Evolutionary conservation across 1,140 invertebrate genomes (phyloP).

Genomic region (Philaenus spumarius): DNA sequence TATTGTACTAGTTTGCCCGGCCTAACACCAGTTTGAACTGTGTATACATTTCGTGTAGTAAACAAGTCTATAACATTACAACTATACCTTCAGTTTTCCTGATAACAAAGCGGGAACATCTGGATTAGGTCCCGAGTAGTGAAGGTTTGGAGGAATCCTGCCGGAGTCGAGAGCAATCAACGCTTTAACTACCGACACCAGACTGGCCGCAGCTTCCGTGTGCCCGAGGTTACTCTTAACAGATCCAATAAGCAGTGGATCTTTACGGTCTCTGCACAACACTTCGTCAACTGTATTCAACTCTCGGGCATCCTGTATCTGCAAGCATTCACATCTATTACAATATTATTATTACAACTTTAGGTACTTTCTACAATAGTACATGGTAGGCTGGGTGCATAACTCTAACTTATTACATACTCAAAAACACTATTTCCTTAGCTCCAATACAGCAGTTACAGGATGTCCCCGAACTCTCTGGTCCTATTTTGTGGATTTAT

Average conservation of each 20-base stretch:
- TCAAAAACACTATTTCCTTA: too few relatives aligned
- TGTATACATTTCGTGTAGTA: too few relatives aligned
- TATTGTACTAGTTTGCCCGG: too few relatives aligned
- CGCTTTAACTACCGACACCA: constrained; percentile 52
- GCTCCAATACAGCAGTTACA: too few relatives aligned
- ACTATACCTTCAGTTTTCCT: constrained; percentile 38
- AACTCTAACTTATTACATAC: too few relatives aligned
- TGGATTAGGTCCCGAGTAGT: constrained; percentile 33
- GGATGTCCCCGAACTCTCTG: too few relatives aligned
- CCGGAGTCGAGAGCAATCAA: constrained; percentile 27
- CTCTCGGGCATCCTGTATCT: constrained; percentile 28
- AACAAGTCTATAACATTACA: background rate
- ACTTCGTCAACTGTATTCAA: constrained; percentile 25
- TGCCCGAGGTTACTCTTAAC: constrained; percentile 75
- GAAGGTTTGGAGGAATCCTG: constrained; percentile 31
- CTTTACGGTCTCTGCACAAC: constrained; percentile 24
- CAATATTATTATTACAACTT: too few relatives aligned
- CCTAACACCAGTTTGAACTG: too few relatives aligned
- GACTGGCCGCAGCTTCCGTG: constrained; percentile 57
- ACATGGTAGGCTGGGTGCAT: too few relatives aligned
- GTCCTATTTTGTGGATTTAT: too few relatives aligned
- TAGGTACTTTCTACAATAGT: too few relatives aligned
- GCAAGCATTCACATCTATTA: background rate
- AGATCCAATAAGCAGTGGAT: constrained; percentile 63
- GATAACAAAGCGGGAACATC: constrained; percentile 49